A percentile compares a stretch with the other conserved stretches of the same genome.
Evolutionary conservation across 2,888 invertebrate species (phyloP).

Genomic region (Vanessa cardui): DNA sequence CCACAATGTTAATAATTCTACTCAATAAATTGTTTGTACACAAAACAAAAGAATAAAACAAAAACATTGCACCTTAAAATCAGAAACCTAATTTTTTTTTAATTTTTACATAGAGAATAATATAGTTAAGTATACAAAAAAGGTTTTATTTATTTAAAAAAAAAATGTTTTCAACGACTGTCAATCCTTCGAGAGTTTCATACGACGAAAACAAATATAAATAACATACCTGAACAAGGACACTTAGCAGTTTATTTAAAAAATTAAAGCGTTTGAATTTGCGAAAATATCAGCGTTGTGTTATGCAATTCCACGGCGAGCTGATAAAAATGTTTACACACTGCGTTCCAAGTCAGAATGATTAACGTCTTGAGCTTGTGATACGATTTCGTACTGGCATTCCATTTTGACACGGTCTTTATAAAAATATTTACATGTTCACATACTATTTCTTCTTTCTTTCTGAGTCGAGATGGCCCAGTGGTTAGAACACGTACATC

Average conservation of each 20-base stretch:
- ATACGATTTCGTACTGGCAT: constrained; percentile 35
- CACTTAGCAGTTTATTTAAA: constrained; percentile 39
- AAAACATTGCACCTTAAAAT: no score
- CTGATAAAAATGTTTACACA: constrained; percentile 65
- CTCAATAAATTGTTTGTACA: no score
- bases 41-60: no score
- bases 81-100: no score
- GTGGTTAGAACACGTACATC: no score
- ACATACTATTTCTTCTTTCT: constrained; percentile 39
- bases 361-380: constrained; percentile 46
- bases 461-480: no score
- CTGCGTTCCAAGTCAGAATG: constrained; percentile 59
- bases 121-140: background rate
- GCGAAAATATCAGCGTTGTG: constrained; percentile 47
- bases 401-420: constrained; percentile 22
- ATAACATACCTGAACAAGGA: constrained; percentile 35
- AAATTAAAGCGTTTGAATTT: constrained; percentile 43
- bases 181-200: background rate
- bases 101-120: no score
- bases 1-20: no score
- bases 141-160: background rate
- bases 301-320: constrained; percentile 63
- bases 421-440: constrained; percentile 45
- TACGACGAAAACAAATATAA: constrained; percentile 3
- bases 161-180: background rate